A percentile compares a stretch with the other conserved stretches of the same genome.
These are phyloP conservation scores for Cyclophora punctaria DNA, from an alignment of 2,888 invertebrate genomes.

Conservation along the genomic window DNA sequence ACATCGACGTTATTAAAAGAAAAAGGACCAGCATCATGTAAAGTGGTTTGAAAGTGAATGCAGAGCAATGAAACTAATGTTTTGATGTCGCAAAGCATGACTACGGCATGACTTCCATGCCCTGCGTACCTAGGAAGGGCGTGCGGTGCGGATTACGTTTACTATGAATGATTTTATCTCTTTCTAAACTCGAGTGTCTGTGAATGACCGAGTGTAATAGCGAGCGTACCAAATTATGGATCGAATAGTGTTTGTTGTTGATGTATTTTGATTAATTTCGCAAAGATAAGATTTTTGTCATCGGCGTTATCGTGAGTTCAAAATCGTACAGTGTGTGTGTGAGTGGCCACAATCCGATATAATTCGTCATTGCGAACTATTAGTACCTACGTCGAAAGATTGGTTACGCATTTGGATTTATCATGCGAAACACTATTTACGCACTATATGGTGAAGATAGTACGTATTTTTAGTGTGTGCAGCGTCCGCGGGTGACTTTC, in stretches of 20 bases:
- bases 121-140: conserved; percentile 72
- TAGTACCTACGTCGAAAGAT: conserved; percentile 34
- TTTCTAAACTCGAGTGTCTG: conserved; percentile 72
- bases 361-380: conserved; percentile 48
- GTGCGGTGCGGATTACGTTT: conserved; percentile 65
- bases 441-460: conserved; percentile 63
- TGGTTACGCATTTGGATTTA: conserved; percentile 53
- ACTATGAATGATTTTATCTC: conserved; percentile 76
- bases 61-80: conserved; percentile 49
- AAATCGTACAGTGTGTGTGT: conserved; percentile 30
- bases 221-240: conserved; percentile 71
- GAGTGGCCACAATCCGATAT: conserved; percentile 33
- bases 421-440: conserved; percentile 59
- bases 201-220: conserved; percentile 74
- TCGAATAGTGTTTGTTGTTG: conserved; percentile 70
- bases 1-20: conserved; percentile 32
- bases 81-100: conserved; percentile 65
- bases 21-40: conserved; percentile 8
- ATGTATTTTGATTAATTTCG: conserved; percentile 65
- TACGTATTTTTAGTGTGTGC: conserved; percentile 68
- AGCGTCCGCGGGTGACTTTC: conserved; percentile 60
- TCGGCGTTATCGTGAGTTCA: conserved; percentile 51
- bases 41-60: conserved; percentile 36
- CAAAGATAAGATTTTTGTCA: conserved; percentile 48
- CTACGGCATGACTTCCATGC: conserved; percentile 74